These are phyloP conservation scores for Drosophila buzzatii DNA, from an alignment of 2,888 invertebrate species.

Conservation along the genomic window DNA sequence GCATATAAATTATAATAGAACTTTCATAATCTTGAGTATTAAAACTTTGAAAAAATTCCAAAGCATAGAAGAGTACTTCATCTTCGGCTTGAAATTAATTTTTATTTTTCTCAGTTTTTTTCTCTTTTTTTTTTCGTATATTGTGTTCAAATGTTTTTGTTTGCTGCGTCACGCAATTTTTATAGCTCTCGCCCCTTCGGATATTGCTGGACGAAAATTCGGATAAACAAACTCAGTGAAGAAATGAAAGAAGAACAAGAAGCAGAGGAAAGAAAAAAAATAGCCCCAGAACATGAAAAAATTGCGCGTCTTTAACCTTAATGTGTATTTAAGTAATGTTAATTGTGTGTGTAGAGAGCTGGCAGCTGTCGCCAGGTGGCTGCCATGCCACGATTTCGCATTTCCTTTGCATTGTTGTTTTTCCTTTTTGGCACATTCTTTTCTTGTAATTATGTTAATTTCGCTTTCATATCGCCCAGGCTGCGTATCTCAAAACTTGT, in stretches of 20 bases:
- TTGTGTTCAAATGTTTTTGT: slow-evolving; percentile 62
- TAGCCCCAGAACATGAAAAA: slow-evolving; percentile 75
- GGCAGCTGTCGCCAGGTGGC: slow-evolving; percentile 63
- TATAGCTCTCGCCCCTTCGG: slow-evolving; percentile 37
- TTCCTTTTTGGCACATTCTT: slow-evolving; percentile 53
- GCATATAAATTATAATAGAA: background rate
- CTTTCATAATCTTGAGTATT: background rate
- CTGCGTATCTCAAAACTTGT: slow-evolving; percentile 59
- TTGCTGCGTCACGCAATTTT: slow-evolving; percentile 80
- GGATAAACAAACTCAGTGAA: slow-evolving; percentile 65
- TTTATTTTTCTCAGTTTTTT: background rate
- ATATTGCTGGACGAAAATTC: slow-evolving; percentile 26
- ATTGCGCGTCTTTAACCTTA: slow-evolving; percentile 79
- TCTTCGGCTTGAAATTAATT: background rate
- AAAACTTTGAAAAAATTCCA: background rate
- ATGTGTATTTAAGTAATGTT: slow-evolving; percentile 83
- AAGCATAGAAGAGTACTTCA: background rate
- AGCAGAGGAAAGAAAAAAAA: slow-evolving; percentile 46
- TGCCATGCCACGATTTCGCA: slow-evolving; percentile 2
- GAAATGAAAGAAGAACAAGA: background rate
- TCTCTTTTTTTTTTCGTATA: slow-evolving; percentile 2
- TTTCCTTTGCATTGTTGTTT: slow-evolving; percentile 20
- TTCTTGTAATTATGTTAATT: slow-evolving; percentile 60
- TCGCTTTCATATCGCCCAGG: slow-evolving; percentile 15
- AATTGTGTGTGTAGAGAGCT: slow-evolving; percentile 66